Evolutionary conservation across 2,888 invertebrate genomes (phyloP).

Genomic region (Macrosiphum euphorbiae): DNA sequence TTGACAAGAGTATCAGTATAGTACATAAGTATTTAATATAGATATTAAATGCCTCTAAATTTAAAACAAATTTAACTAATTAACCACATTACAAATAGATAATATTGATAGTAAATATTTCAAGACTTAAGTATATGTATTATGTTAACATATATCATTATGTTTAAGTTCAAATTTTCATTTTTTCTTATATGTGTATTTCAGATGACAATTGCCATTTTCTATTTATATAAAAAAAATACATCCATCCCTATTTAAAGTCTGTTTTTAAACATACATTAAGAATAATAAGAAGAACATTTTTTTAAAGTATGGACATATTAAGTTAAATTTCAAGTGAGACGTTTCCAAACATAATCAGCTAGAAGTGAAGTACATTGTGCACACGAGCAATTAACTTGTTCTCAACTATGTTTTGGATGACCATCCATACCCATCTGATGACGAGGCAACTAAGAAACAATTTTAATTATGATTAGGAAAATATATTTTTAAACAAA

Average conservation of each 20-base stretch:
- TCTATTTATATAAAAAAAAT: background rate
- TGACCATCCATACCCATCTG: slow-evolving; percentile 53
- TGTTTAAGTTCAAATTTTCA: background rate
- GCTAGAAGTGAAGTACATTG: slow-evolving; percentile 39
- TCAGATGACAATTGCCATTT: background rate
- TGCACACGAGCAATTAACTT: slow-evolving; percentile 16
- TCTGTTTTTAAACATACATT: background rate
- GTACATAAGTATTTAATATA: background rate
- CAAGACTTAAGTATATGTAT: background rate
- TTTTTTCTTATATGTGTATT: background rate
- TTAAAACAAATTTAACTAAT: background rate
- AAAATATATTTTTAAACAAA: background rate
- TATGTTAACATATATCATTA: background rate
- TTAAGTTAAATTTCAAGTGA: slow-evolving; percentile 30
- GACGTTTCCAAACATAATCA: slow-evolving; percentile 49
- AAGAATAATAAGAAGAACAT: background rate
- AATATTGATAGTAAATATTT: background rate
- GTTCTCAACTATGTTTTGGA: slow-evolving; percentile 59
- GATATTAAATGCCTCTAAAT: background rate
- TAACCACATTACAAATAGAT: background rate
- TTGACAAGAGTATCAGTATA: background rate
- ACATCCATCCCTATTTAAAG: background rate
- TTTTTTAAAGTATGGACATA: background rate
- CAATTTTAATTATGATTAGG: background rate
- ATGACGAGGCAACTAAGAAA: slow-evolving; percentile 45